These are phyloP conservation scores for Myopa testacea DNA, from an alignment of 2,888 invertebrate species.

Conservation along the genomic window DNA sequence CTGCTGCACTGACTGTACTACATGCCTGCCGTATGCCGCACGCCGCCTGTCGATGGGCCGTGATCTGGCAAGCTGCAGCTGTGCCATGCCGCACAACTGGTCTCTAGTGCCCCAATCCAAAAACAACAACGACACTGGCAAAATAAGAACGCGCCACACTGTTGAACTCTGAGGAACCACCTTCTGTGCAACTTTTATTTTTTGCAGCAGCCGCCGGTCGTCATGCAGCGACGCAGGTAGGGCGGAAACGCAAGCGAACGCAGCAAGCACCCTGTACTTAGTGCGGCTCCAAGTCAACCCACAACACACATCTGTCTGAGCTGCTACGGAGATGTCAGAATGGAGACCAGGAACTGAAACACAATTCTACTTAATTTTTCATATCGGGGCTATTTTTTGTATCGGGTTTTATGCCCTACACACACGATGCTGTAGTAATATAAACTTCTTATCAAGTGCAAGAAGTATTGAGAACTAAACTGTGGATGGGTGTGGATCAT, in stretches of 20 bases:
- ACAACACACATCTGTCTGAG: too few species aligned
- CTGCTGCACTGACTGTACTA: constrained; percentile 43
- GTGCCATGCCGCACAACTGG: constrained; percentile 17
- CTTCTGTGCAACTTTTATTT: constrained; percentile 9
- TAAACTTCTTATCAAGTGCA: too few species aligned
- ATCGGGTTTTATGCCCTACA: too few species aligned
- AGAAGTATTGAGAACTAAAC: too few species aligned
- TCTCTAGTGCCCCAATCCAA: background rate
- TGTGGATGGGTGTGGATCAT: too few species aligned
- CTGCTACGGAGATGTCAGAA: too few species aligned
- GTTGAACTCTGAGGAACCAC: constrained; percentile 31
- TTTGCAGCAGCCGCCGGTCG: background rate
- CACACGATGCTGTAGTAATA: too few species aligned
- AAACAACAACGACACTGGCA: constrained; percentile 12
- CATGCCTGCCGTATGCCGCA: constrained; percentile 7
- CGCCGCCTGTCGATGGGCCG: background rate
- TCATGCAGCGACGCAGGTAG: background rate
- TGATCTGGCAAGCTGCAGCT: constrained; percentile 12
- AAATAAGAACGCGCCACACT: constrained; percentile 1
- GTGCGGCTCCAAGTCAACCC: too few species aligned
- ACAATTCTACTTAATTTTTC: too few species aligned
- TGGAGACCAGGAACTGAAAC: too few species aligned
- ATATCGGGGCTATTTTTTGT: too few species aligned
- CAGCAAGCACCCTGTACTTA: background rate
- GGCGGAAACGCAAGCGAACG: background rate